Base-by-base conservation (phyloP, 2,888 invertebrate genomes). In the Pilophorus perplexus region DNA sequence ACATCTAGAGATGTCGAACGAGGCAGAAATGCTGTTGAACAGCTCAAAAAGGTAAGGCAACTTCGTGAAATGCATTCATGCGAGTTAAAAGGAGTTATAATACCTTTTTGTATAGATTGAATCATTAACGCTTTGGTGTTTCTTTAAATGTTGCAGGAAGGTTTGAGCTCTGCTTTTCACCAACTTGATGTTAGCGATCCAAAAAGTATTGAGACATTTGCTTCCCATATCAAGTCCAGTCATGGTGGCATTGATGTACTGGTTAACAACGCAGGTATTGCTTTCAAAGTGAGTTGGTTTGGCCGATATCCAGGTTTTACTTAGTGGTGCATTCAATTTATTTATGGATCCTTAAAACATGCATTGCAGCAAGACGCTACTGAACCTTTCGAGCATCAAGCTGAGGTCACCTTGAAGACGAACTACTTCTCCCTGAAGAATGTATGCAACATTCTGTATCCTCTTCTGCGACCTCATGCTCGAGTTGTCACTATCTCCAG, bases 401-500 rank as follows among this genome's bases (percentile, higher is more conserved):
- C 90, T 0, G 83, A 86, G 72, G 80, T 33, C 71, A 89, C 90
- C 0, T 68, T 87, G 4, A 77, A 77, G 40, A 83, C 86, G 0
- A 92, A 92, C 75, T 90, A 86, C 74, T 87, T 85, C 74, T 80
- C 81, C 8, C 79, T 86, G 18, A 74, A 87, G 18, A 79, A 81
- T 65, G 81, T 85, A 0, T 89, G 89, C 64, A 80, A 85, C 54
- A 78, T 82, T 1, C 75, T 92, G 5, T 89, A 89, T 76, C 89
- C 90, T 0, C 74, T 91, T 12, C 76, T 92, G 2, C 80, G 81
- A 65, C 78, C 84, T 46, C 82, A 87, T 73, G 87, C 87, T 0
- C 82, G 86, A 73, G 89, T 91, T 8, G 85, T 90, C 0, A 88
- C 90, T 33, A 73, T 91, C 0, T 88, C 89, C 0, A 89, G 89